Percentiles rank a stretch among this genome's conserved stretches.
phyloP scores from a whole-genome alignment of 2,797 vertebrate species.

The Fundulus diaphanus region DNA sequence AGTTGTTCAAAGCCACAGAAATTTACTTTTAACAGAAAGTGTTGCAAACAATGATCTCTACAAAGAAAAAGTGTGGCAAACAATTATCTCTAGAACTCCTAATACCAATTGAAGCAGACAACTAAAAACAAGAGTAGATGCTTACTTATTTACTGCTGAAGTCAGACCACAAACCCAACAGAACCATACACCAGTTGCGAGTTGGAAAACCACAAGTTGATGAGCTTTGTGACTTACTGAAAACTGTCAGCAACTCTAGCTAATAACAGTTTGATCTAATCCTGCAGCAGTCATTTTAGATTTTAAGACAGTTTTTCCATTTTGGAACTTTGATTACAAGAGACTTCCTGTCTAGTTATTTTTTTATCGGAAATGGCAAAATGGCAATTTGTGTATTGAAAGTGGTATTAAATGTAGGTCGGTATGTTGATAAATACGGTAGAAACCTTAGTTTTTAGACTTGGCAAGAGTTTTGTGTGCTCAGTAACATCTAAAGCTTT shows the following conservation, averaged over 20 bases:
- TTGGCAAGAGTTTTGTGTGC: background rate
- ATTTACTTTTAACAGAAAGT: background rate
- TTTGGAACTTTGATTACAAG: background rate
- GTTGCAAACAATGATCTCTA: background rate
- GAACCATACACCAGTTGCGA: background rate
- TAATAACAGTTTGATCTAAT: background rate
- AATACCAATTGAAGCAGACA: background rate
- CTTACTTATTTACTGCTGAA: background rate
- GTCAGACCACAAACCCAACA: background rate
- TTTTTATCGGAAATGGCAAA: too few species aligned
- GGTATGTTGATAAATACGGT: too few species aligned
- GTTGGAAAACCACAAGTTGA: background rate
- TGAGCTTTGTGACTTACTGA: background rate
- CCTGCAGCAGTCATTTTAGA: background rate
- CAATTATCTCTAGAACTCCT: background rate
- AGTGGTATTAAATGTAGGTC: background rate
- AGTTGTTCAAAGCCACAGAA: background rate
- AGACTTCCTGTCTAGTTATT: background rate
- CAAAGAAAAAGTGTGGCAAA: background rate
- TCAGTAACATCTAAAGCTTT: background rate
- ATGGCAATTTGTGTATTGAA: background rate
- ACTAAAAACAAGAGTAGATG: background rate
- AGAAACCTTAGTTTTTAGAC: background rate
- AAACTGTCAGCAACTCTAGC: background rate
- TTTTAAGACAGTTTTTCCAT: background rate